Evolutionary conservation across 2,888 invertebrate genomes (phyloP), one percentile per base, ranked within the genome.

Genomic region (Acholoe squamosa): DNA sequence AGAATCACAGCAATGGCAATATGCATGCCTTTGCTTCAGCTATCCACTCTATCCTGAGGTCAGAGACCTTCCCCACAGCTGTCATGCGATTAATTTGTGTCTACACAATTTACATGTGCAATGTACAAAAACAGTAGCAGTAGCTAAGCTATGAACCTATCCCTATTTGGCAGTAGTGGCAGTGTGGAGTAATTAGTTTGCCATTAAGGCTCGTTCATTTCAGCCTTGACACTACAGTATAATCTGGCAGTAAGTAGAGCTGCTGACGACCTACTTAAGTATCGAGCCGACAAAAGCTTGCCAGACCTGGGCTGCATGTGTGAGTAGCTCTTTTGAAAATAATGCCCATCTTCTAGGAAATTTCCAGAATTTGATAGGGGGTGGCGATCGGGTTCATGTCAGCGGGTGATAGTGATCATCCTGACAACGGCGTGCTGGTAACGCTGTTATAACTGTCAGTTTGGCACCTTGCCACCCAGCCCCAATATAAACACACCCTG

Each of bases 381-480:
- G 33, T 34, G 16, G 33, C 80, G 34, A 80, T 80, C 80, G 7
- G 43, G 34, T 80, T 80, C 80, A 43, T 80, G 80, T 33, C 80
- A 80, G 80, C 1, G 0, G n/a, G n/a, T 33, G 80, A 80, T 80
- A 33, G 22, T 80, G 80, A 80, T 80, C 16, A 80, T 80, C 71
- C 28, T 25, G 71, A 25, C 28, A 25, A 25, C 61, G 61, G 22
- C 61, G 12, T 61, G 61, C 61, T 61, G n/a, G 22, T n/a, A 61
- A 61, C 19, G 19, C 5, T 61, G 43, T 43, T 43, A 61, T n/a
- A 19, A n/a, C 14, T 19, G 34, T 0, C 7, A 16, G 43, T 80
- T 80, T 80, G 80, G 80, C 71, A 71, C 7, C 12, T 34, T 12
- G 43, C 80, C 43, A n/a, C 43, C 5, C 31, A 28, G 28, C 80